A percentile compares a stretch with the other conserved stretches of the same genome.
phyloP scores from a whole-genome alignment of 2,113 vertebrate species.

The Bos indicus region DNA sequence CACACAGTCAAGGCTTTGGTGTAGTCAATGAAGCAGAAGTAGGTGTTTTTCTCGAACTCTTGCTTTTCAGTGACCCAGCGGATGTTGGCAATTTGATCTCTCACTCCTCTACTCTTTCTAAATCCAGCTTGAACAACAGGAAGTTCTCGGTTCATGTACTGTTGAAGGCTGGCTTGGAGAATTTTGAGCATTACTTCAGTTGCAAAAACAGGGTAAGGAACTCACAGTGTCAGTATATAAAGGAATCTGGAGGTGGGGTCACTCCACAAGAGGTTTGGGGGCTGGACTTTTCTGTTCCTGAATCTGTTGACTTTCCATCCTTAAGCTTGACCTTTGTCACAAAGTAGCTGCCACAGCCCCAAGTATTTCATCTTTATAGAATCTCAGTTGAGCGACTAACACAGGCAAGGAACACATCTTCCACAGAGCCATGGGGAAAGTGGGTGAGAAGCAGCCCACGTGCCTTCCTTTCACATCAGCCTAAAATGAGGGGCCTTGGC shows the following conservation, averaged over 20 bases:
- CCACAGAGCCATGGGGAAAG: rapidly evolving
- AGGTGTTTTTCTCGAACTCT: neutral
- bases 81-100: neutral
- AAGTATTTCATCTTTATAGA: neutral
- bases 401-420: neutral
- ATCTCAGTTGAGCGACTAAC: neutral
- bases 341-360: neutral
- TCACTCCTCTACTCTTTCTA: neutral
- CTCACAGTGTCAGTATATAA: neutral
- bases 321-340: neutral
- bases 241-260: neutral
- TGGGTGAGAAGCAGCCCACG: neutral
- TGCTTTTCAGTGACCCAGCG: neutral
- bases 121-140: neutral
- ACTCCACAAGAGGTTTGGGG: neutral
- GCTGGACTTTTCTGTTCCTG: neutral
- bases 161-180: neutral
- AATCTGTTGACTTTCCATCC: neutral
- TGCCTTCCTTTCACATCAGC: neutral
- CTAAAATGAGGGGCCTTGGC: neutral
- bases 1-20: neutral
- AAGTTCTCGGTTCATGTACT: neutral
- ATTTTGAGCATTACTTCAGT: neutral
- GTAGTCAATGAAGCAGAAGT: neutral
- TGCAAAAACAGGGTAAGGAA: neutral